Evolutionary conservation across 1,140 invertebrate species (phyloP).

Genomic region (Mycetomoellerius zeteki): DNA sequence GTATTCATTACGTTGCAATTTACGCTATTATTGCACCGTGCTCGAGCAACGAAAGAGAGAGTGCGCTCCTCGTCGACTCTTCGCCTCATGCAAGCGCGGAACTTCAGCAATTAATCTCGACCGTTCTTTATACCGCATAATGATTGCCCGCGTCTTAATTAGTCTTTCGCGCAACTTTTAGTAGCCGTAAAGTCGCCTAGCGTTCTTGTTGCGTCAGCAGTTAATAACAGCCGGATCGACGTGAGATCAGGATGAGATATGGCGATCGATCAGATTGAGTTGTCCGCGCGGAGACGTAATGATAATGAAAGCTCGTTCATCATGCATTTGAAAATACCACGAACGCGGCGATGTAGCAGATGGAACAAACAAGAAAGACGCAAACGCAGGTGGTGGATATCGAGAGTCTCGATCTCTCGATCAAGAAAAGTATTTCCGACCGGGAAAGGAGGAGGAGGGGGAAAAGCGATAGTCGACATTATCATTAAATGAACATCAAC

Average conservation of each 20-base stretch:
- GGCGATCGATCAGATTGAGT: constrained; percentile 47
- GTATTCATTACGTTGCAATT: constrained; percentile 62
- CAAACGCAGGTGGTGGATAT: constrained; percentile 14
- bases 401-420: constrained; percentile 30
- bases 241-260: constrained; percentile 13
- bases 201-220: constrained; percentile 51
- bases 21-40: constrained; percentile 61
- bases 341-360: not conserved
- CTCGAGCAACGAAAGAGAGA: not conserved
- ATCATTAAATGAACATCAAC: constrained; percentile 64
- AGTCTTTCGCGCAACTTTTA: constrained; percentile 63
- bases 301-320: constrained; percentile 56
- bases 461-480: constrained; percentile 49
- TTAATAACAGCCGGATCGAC: constrained; percentile 54
- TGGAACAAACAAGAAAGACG: constrained; percentile 32
- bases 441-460: not conserved
- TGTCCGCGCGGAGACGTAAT: constrained; percentile 41
- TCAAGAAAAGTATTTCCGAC: constrained; percentile 32
- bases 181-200: constrained; percentile 47
- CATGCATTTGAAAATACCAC: constrained; percentile 13
- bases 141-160: constrained; percentile 63
- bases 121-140: constrained; percentile 58
- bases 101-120: constrained; percentile 65
- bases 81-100: constrained; percentile 33
- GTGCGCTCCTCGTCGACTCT: constrained; percentile 27